A percentile compares a stretch with the other conserved stretches of the same genome.
phyloP scores from a whole-genome alignment of 2,888 invertebrate species.

The Pyrgus malvae region DNA sequence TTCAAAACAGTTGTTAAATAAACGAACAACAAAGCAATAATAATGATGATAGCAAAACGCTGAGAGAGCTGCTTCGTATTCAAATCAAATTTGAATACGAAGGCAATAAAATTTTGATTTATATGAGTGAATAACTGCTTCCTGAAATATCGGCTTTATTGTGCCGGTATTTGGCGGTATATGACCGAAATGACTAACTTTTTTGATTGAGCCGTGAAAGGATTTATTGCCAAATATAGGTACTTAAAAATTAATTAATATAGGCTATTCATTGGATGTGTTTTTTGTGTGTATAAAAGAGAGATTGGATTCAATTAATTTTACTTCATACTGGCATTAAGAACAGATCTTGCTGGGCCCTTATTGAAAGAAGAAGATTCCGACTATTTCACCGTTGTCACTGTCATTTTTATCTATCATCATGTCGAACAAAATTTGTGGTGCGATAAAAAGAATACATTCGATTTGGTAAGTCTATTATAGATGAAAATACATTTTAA shows the following conservation, averaged over 20 bases:
- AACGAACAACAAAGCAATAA: slow-evolving; percentile 4
- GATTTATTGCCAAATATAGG: not conserved
- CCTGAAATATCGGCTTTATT: slow-evolving; percentile 10
- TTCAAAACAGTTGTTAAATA: not conserved
- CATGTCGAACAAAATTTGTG: too few species aligned
- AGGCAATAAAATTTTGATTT: slow-evolving; percentile 24
- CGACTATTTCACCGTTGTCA: too few species aligned
- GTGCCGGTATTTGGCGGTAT: not conserved
- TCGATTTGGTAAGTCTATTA: too few species aligned
- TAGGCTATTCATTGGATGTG: too few species aligned
- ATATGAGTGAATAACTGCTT: slow-evolving; percentile 16
- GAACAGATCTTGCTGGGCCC: too few species aligned
- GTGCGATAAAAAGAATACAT: too few species aligned
- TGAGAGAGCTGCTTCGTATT: slow-evolving; percentile 5
- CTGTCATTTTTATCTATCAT: too few species aligned
- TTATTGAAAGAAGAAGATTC: too few species aligned
- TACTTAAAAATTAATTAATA: not conserved
- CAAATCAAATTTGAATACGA: slow-evolving; percentile 12
- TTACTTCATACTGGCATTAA: too few species aligned
- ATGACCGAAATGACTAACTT: not conserved
- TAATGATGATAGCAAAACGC: slow-evolving; percentile 21
- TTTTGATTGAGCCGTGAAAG: not conserved
- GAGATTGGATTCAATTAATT: too few species aligned
- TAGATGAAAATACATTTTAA: too few species aligned
- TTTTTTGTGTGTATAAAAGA: too few species aligned